These are phyloP conservation scores for Yponomeuta sedellus DNA, from an alignment of 2,888 invertebrate genomes.

Conservation along the genomic window DNA sequence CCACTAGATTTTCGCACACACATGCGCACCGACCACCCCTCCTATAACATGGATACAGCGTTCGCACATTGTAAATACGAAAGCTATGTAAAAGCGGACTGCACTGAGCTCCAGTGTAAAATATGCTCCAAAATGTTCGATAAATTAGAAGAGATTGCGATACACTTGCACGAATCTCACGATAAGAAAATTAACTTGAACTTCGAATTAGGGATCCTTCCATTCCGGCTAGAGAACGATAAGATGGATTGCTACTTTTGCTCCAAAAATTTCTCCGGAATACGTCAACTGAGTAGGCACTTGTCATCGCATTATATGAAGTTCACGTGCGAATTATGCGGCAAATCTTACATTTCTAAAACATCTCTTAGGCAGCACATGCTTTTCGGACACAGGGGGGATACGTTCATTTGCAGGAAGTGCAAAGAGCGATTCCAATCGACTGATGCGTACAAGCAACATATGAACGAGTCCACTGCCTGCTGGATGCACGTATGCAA, in stretches of 20 bases:
- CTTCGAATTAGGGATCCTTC: constrained; percentile 28
- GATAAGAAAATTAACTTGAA: constrained; percentile 21
- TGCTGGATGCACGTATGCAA: constrained; percentile 17
- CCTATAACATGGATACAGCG: constrained; percentile 24
- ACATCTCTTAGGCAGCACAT: constrained; percentile 30
- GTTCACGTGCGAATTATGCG: constrained; percentile 37
- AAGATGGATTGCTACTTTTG: constrained; percentile 32
- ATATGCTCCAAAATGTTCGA: constrained; percentile 27
- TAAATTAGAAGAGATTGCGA: constrained; percentile 25
- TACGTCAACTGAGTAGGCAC: constrained; percentile 36
- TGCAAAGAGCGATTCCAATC: constrained; percentile 19
- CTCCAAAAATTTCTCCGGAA: constrained; percentile 26
- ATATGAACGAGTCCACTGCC: constrained; percentile 14
- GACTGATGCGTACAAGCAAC: constrained; percentile 10
- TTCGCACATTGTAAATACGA: constrained; percentile 23
- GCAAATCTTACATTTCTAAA: constrained; percentile 32
- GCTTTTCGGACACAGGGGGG: constrained; percentile 16
- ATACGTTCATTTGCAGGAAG: constrained; percentile 22
- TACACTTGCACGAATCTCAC: constrained; percentile 29
- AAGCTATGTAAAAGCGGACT: constrained; percentile 32
- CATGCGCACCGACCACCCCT: constrained; percentile 31
- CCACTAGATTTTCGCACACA: constrained; percentile 35
- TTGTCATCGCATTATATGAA: constrained; percentile 35
- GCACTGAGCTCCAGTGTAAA: constrained; percentile 33
- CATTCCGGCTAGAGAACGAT: constrained; percentile 29